Conservation (phyloP, 2,888 invertebrate species). For the Horisme vitalbata region DNA sequence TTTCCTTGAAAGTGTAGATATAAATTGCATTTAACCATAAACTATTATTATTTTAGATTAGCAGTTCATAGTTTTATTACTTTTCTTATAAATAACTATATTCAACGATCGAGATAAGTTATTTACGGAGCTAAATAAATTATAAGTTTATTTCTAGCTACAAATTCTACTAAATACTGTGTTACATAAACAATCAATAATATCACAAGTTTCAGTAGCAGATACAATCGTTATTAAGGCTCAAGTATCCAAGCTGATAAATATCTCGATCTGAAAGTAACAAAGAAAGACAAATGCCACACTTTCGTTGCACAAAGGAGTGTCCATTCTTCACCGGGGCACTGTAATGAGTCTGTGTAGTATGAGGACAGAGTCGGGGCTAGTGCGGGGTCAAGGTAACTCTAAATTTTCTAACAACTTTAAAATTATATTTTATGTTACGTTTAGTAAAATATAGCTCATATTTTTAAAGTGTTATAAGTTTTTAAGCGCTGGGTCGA, state of each 20-base stretch:
- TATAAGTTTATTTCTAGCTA: not conserved
- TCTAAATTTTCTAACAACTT: no score
- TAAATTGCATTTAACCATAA: no score
- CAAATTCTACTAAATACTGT: slow-evolving; percentile 8
- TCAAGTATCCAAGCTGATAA: slow-evolving; percentile 46
- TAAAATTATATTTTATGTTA: no score
- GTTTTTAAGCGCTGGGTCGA: no score
- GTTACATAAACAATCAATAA: slow-evolving; percentile 33
- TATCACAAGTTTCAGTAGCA: slow-evolving; percentile 38
- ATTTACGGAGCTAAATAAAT: no score
- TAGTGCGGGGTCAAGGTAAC: slow-evolving; percentile 25
- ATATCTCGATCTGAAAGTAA: slow-evolving; percentile 52
- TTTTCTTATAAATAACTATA: no score
- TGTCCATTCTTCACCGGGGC: slow-evolving; percentile 67
- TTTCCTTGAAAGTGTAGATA: no score
- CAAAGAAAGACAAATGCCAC: slow-evolving; percentile 73
- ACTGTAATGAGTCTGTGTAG: slow-evolving; percentile 68
- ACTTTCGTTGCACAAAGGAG: slow-evolving; percentile 66
- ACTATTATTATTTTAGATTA: no score
- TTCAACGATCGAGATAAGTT: no score
- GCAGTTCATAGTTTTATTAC: no score
- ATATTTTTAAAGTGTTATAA: no score
- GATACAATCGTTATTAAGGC: slow-evolving; percentile 44
- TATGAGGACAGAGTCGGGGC: slow-evolving; percentile 29
- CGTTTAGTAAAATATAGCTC: no score